These are phyloP conservation scores for Heterotis niloticus DNA, from an alignment of 2,113 vertebrate genomes.

Conservation along the genomic window DNA sequence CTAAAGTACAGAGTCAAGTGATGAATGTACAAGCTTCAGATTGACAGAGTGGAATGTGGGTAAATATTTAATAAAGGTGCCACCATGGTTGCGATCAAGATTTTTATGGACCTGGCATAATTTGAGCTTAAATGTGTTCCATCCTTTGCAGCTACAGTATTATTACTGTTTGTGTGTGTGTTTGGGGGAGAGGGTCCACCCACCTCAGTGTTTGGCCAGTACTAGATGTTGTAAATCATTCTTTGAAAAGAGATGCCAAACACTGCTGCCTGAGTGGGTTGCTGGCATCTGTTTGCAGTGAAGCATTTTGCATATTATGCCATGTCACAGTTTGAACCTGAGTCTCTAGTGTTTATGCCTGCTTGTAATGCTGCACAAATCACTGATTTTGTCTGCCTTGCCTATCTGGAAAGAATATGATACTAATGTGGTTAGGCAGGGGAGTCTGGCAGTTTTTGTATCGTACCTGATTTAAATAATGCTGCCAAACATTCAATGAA, in stretches of 20 bases:
- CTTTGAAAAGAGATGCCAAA: too few species aligned
- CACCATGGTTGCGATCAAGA: not conserved
- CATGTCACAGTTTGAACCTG: not conserved
- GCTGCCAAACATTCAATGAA: constrained; percentile 10
- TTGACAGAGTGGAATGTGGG: not conserved
- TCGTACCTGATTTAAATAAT: not conserved
- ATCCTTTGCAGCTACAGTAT: not conserved
- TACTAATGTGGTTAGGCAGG: too few species aligned
- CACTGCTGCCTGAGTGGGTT: too few species aligned
- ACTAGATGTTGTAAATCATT: too few species aligned
- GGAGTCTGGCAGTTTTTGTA: not conserved
- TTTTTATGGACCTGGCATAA: not conserved
- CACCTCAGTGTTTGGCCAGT: too few species aligned
- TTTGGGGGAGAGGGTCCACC: too few species aligned
- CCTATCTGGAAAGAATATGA: not conserved
- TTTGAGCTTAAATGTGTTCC: not conserved
- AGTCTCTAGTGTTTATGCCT: not conserved
- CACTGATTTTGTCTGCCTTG: not conserved
- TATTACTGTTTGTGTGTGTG: too few species aligned
- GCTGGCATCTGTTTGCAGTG: too few species aligned
- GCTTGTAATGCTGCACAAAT: too few species aligned
- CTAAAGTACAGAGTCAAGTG: not conserved
- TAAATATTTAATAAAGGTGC: not conserved
- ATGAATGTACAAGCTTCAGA: not conserved
- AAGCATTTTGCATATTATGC: too few species aligned